Base-by-base conservation (phyloP, 1,140 invertebrate species). In the Drosophila sechellia region DNA sequence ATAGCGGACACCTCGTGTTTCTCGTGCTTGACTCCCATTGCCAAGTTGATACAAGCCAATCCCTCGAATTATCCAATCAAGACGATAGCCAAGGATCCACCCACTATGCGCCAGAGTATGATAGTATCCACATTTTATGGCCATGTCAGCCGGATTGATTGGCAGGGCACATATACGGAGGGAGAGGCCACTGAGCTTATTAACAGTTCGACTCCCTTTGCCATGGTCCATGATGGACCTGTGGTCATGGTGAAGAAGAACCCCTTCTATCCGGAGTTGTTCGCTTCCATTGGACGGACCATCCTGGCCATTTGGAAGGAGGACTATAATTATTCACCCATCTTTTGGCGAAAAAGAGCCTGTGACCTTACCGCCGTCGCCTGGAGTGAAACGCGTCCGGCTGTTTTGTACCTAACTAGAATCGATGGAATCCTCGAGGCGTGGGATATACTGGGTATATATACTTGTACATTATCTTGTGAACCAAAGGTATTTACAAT, bases 161-260 rank as follows among this genome's bases (percentile, higher is more conserved):
- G 92, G 53, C 91, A 92, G n/a, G 93, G 93, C 31, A 81, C 93
- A 80, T 93, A 93, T 69, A 92, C 93, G 69, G 93, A 90, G 79
- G 80, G 81, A 31, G 92, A 93, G 5, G 58, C 91, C 35, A 92
- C 92, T 80, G 93, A 92, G 70, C 83, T 73, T 79, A 93, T 84
- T 77, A 93, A 68, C 83, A 90, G 68, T 90, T 75, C 63, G 93
- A 93, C 85, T 57, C 91, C 31, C 93, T 92, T 61, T 93, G 93
- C 69, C 91, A 81, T 61, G 39, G 93, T 95, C 53, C 96, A 96
- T 77, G 95, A 96, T 79, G 95, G 95, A 0, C 94, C 95, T 3
- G 85, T 96, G 13, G 93, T 93, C 1, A 91, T 93, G 25, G 81
- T 93, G 4, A 81, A 93, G 34, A 93, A 94, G 84, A 95, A 95